phyloP scores from a whole-genome alignment of 2,113 vertebrate genomes.

The Myrmecophaga tridactyla region DNA sequence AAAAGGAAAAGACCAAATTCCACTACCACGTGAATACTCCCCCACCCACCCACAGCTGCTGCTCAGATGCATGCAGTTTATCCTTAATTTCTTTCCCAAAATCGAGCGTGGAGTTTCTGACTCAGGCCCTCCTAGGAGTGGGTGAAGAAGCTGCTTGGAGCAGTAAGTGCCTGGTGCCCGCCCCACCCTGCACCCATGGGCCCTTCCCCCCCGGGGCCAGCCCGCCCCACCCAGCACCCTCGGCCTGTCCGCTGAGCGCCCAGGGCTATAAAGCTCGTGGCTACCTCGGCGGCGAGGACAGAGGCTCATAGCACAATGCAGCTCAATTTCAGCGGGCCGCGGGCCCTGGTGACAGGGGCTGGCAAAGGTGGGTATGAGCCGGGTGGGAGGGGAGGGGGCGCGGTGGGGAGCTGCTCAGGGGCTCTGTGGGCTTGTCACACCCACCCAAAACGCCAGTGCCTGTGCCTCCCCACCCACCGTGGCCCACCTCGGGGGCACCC shows the following conservation, averaged over 20 bases:
- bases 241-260: rapidly evolving
- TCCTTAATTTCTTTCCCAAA: not conserved
- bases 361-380: slow-evolving; percentile 85
- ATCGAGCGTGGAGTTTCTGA: not conserved
- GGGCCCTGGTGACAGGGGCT: slow-evolving; percentile 88
- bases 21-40: too few species aligned
- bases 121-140: too few species aligned
- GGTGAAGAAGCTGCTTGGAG: not conserved
- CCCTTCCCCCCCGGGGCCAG: not conserved
- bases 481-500: not conserved
- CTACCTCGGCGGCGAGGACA: rapidly evolving
- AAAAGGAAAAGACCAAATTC: too few species aligned
- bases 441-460: not conserved
- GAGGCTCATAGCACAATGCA: slow-evolving; percentile 77
- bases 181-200: not conserved
- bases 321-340: slow-evolving; percentile 82
- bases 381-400: rapidly evolving
- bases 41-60: not conserved
- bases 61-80: not conserved
- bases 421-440: too few species aligned
- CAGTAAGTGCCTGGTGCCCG: not conserved
- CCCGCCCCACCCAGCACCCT: not conserved
- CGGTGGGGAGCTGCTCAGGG: too few species aligned
- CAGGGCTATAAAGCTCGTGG: not conserved
- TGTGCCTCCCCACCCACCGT: not conserved